phyloP scores from a whole-genome alignment of 2,113 vertebrate genomes.

The Brachyhypopomus occidentalis region DNA sequence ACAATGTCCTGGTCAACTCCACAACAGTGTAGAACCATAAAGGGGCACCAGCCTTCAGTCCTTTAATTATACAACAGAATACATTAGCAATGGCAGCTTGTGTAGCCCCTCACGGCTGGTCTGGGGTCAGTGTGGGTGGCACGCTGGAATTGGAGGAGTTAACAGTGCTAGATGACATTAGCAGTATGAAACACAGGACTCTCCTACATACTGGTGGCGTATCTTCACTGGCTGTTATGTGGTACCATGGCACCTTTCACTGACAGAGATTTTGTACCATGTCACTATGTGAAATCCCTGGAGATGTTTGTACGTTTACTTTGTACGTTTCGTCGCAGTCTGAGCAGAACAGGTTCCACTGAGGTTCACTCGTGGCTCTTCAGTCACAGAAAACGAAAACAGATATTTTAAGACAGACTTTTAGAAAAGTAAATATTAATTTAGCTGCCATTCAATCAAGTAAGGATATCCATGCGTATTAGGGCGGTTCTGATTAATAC shows the following conservation, averaged over 20 bases:
- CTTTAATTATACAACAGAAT: conserved; percentile 13
- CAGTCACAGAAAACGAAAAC: too few relatives aligned
- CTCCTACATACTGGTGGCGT: neutral
- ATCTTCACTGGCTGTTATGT: neutral
- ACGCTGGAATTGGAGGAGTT: neutral
- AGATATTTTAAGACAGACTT: too few relatives aligned
- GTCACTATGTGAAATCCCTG: neutral
- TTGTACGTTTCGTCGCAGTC: neutral
- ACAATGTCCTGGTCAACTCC: neutral
- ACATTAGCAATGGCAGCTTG: neutral
- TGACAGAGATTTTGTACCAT: neutral
- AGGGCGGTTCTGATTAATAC: too few relatives aligned
- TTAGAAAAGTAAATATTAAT: too few relatives aligned
- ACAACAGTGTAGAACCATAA: neutral
- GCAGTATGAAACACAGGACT: neutral
- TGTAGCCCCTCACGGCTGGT: neutral
- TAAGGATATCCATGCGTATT: too few relatives aligned
- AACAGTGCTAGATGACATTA: neutral
- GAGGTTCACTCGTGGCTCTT: too few relatives aligned
- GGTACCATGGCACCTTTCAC: neutral
- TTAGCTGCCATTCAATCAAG: too few relatives aligned
- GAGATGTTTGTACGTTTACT: neutral
- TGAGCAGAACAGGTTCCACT: too few relatives aligned
- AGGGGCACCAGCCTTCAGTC: neutral
- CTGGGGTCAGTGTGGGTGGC: neutral